Conservation (phyloP, 2,888 invertebrate species). For the Limnephilus auricula region DNA sequence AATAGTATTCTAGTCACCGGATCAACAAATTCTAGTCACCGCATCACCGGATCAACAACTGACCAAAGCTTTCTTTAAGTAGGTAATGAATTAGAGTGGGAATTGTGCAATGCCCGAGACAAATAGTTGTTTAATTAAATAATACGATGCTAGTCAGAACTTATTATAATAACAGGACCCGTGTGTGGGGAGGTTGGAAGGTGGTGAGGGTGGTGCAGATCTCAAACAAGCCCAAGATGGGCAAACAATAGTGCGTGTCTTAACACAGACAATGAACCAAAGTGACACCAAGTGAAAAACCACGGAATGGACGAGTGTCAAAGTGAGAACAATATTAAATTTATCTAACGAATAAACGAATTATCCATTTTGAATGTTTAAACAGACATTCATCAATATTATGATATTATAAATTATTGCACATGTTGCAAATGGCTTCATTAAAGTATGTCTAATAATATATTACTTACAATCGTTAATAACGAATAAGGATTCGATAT, state of each 20-base stretch:
- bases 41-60: conserved; percentile 34
- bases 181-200: background rate
- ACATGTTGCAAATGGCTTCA: conserved; percentile 9
- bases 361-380: conserved; percentile 35
- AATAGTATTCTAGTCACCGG: conserved; percentile 14
- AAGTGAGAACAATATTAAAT: conserved; percentile 24
- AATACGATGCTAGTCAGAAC: conserved; percentile 64
- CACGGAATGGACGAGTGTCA: background rate
- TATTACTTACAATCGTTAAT: background rate
- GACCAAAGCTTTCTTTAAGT: conserved; percentile 43
- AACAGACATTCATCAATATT: conserved; percentile 1
- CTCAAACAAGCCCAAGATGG: background rate
- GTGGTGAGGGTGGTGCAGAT: background rate
- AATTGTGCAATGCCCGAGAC: conserved; percentile 52
- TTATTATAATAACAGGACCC: background rate
- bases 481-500: conserved; percentile 27
- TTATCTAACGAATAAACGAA: conserved; percentile 3
- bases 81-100: conserved; percentile 50
- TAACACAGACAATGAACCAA: conserved; percentile 15
- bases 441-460: conserved; percentile 8
- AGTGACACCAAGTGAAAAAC: conserved; percentile 8
- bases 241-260: conserved; percentile 6
- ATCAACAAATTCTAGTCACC: conserved; percentile 28
- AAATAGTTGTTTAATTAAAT: conserved; percentile 43
- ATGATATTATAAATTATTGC: conserved; percentile 35